Evolutionary conservation across 1,140 invertebrate genomes (phyloP).

Genomic region (Procambarus virginalis): DNA sequence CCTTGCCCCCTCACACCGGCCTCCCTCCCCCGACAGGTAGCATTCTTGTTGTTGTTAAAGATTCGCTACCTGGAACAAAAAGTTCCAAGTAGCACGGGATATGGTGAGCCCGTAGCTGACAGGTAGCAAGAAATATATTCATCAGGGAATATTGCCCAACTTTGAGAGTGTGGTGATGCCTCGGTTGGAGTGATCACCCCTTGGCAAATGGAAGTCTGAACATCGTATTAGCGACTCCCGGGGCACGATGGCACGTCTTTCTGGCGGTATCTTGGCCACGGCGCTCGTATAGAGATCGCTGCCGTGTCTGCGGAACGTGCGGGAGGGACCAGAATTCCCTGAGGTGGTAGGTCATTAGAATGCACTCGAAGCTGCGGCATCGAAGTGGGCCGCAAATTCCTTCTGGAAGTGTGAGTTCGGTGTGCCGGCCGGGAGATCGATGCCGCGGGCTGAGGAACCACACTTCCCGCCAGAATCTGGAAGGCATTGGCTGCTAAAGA

Average conservation of each 20-base stretch:
- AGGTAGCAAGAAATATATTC: not conserved
- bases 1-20: not conserved
- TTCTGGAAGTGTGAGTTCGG: not conserved
- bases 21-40: not conserved
- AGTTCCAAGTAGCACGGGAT: too few relatives aligned
- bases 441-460: not conserved
- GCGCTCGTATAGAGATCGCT: not conserved
- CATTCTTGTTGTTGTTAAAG: too few relatives aligned
- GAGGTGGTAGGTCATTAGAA: not conserved
- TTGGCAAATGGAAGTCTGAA: not conserved
- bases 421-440: not conserved
- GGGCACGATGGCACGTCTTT: not conserved
- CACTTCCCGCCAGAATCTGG: too few relatives aligned
- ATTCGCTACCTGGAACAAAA: too few relatives aligned
- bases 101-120: too few relatives aligned
- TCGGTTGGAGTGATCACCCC: not conserved
- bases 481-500: too few relatives aligned
- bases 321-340: not conserved
- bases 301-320: not conserved
- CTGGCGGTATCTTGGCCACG: not conserved
- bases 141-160: not conserved
- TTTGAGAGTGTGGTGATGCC: not conserved
- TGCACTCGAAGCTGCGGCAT: not conserved
- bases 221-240: not conserved
- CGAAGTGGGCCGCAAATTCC: not conserved